A percentile compares a stretch with the other conserved stretches of the same genome.
These are phyloP conservation scores for Limenitis camilla DNA, from an alignment of 2,888 invertebrate genomes.

Conservation along the genomic window DNA sequence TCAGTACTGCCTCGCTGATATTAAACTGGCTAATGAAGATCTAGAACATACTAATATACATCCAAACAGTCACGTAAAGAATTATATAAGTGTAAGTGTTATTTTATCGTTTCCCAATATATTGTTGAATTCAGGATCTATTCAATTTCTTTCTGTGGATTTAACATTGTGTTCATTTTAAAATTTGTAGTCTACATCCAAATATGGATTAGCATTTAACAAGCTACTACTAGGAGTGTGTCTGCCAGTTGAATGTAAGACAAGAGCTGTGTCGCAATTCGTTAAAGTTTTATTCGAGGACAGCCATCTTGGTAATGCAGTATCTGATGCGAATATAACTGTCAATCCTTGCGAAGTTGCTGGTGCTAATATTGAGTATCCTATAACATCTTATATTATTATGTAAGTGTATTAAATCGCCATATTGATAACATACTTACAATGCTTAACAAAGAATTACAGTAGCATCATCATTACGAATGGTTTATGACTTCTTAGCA, in stretches of 20 bases:
- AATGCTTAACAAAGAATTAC: no score
- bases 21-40: conserved; percentile 32
- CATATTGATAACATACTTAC: no score
- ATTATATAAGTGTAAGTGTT: conserved; percentile 28
- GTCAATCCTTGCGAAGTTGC: conserved; percentile 7
- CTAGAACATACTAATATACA: conserved; percentile 4
- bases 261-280: conserved; percentile 31
- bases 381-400: not conserved
- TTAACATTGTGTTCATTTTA: no score
- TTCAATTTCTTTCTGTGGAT: no score
- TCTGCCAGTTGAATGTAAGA: conserved; percentile 32
- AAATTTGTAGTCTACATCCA: conserved; percentile 27
- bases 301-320: conserved; percentile 25
- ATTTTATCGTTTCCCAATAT: no score
- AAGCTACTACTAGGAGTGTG: conserved; percentile 35
- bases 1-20: conserved; percentile 64
- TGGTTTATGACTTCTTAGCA: no score
- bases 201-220: conserved; percentile 27
- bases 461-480: no score
- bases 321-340: not conserved
- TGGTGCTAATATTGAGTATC: not conserved
- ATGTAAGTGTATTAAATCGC: not conserved
- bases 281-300: conserved; percentile 26
- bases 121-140: no score
- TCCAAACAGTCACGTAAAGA: conserved; percentile 26